phyloP scores from a whole-genome alignment of 2,797 vertebrate species.

The Tinamus major region DNA sequence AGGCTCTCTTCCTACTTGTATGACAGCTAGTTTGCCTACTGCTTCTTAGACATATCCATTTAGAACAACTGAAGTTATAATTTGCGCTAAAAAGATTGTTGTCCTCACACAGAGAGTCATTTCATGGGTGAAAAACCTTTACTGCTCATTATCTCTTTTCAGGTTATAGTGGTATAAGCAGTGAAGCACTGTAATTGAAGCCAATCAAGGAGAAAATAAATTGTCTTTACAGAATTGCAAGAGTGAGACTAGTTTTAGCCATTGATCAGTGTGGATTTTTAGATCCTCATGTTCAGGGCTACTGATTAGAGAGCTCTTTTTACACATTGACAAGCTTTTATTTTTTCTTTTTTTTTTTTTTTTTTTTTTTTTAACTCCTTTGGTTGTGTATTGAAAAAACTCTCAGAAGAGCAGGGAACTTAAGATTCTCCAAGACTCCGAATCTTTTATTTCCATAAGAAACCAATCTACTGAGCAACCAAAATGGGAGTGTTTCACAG shows the following conservation, averaged over 20 bases:
- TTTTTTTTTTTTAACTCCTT: neutral
- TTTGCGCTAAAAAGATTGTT: constrained; percentile 47
- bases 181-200: constrained; percentile 65
- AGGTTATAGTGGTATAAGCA: constrained; percentile 52
- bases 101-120: constrained; percentile 46
- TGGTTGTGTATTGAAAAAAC: neutral
- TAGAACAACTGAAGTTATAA: neutral
- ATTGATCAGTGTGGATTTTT: neutral
- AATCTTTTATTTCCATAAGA: neutral
- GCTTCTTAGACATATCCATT: constrained; percentile 1
- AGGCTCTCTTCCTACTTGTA: neutral
- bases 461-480: neutral
- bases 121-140: constrained; percentile 67
- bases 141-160: constrained; percentile 63
- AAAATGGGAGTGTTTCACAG: neutral
- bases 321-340: neutral
- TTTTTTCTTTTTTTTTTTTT: neutral
- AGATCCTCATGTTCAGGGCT: neutral
- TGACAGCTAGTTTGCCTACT: neutral
- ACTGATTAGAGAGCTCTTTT: constrained; percentile 5
- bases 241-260: neutral
- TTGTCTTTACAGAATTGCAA: neutral
- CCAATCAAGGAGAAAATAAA: constrained; percentile 66
- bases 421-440: neutral
- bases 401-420: neutral